A percentile compares a stretch with the other conserved stretches of the same genome.
phyloP scores from a whole-genome alignment of 2,797 vertebrate species.

The Poliocrania exsul region DNA sequence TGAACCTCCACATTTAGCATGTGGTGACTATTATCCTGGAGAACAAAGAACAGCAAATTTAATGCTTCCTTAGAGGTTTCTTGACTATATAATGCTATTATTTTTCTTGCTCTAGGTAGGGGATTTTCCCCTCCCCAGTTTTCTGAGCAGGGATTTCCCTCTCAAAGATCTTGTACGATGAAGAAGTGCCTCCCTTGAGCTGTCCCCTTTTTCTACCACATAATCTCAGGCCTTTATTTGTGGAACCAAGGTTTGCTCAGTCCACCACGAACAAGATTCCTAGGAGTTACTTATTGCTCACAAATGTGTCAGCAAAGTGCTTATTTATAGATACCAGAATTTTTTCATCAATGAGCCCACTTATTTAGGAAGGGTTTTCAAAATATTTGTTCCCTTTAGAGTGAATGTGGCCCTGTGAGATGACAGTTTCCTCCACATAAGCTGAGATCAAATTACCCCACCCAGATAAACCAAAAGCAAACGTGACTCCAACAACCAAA shows the following conservation, averaged over 20 bases:
- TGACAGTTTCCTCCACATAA: neutral
- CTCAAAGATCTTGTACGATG: constrained; percentile 30
- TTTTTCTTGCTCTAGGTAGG: neutral
- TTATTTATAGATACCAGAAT: constrained; percentile 13
- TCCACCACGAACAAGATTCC: neutral
- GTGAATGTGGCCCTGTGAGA: neutral
- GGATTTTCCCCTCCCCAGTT: neutral
- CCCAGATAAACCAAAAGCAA: constrained; percentile 33
- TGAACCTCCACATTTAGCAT: neutral
- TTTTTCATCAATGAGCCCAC: constrained; percentile 11
- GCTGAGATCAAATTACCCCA: neutral
- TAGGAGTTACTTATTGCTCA: constrained; percentile 17
- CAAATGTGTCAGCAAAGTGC: constrained; percentile 9
- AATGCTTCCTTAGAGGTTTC: neutral
- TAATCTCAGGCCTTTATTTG: neutral
- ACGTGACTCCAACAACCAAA: constrained; percentile 7
- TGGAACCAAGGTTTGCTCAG: neutral
- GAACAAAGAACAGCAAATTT: constrained; percentile 31
- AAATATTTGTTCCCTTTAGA: constrained; percentile 38
- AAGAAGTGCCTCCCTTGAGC: neutral
- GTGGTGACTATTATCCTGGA: neutral
- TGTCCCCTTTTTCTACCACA: neutral
- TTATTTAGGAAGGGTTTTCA: constrained; percentile 36
- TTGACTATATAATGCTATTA: neutral
- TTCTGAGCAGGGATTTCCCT: constrained; percentile 20